These are phyloP conservation scores for Rhinolophus sinicus DNA, from an alignment of 2,113 vertebrate genomes.

Conservation along the genomic window DNA sequence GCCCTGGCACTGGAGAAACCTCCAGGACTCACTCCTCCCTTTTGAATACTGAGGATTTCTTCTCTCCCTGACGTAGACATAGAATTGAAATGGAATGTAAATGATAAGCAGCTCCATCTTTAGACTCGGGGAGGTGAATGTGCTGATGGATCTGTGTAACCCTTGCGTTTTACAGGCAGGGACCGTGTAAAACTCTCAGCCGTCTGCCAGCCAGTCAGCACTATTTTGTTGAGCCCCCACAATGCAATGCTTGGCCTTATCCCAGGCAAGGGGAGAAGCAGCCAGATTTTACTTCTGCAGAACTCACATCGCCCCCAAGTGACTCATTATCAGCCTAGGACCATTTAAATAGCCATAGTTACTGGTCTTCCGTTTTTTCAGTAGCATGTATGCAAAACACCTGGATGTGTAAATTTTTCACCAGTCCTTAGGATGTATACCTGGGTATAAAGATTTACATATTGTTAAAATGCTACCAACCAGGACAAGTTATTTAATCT, in stretches of 20 bases:
- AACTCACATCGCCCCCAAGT: constrained; percentile 65
- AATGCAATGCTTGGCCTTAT: background rate
- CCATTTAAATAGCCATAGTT: constrained; percentile 1
- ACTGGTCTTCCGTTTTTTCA: background rate
- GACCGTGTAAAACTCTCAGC: background rate
- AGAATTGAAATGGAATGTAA: constrained; percentile 60
- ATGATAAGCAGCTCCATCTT: constrained; percentile 38
- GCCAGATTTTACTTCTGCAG: constrained; percentile 45
- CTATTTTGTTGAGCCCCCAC: background rate
- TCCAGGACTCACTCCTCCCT: background rate
- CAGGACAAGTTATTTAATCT: constrained; percentile 32
- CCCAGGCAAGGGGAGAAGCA: background rate
- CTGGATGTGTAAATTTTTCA: background rate
- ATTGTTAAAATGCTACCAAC: background rate
- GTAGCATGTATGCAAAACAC: background rate
- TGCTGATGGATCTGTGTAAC: constrained; percentile 17
- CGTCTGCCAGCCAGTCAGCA: background rate
- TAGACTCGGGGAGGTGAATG: background rate
- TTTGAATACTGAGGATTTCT: constrained; percentile 42
- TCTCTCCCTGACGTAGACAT: constrained; percentile 33
- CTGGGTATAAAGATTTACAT: background rate
- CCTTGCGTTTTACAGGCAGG: background rate
- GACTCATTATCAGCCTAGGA: constrained; percentile 45
- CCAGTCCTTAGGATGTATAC: background rate
- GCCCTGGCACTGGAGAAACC: constrained; percentile 42